phyloP scores from a whole-genome alignment of 1,140 invertebrate species.

The Colletes latitarsis region DNA sequence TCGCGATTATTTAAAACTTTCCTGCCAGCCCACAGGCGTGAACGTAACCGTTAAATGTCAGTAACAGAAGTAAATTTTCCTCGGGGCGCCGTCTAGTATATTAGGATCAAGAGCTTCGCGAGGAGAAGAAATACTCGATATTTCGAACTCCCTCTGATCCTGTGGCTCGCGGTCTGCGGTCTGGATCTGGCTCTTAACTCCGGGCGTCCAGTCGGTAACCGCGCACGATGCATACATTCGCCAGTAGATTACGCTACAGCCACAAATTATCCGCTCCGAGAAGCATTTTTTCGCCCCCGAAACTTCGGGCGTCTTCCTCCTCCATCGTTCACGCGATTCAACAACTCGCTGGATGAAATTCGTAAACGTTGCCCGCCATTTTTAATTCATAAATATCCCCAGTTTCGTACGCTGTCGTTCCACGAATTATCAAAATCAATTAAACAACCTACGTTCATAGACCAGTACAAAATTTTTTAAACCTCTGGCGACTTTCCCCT shows the following conservation, averaged over 20 bases:
- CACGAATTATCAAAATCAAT: too few relatives aligned
- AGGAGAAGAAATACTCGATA: constrained; percentile 40
- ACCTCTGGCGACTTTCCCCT: too few relatives aligned
- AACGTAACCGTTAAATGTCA: background rate
- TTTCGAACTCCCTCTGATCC: constrained; percentile 41
- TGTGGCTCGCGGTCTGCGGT: constrained; percentile 47
- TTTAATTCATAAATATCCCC: too few relatives aligned
- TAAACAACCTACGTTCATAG: too few relatives aligned
- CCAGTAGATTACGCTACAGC: constrained; percentile 56
- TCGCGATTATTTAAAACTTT: background rate
- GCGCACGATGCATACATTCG: constrained; percentile 39
- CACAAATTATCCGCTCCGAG: constrained; percentile 34
- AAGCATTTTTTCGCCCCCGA: background rate
- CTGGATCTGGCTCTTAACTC: constrained; percentile 28
- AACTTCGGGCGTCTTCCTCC: background rate
- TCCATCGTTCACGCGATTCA: too few relatives aligned
- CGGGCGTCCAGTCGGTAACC: constrained; percentile 51
- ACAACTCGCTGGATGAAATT: too few relatives aligned
- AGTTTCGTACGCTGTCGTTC: too few relatives aligned
- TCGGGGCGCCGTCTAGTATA: background rate
- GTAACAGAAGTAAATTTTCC: constrained; percentile 22
- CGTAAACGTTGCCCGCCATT: too few relatives aligned
- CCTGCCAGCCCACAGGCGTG: background rate
- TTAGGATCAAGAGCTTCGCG: background rate
- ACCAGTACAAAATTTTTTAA: too few relatives aligned